Evolutionary conservation across 1,140 invertebrate genomes (phyloP), one percentile per base, ranked within the genome.

Genomic region (Daktulosphaira vitifoliae): DNA sequence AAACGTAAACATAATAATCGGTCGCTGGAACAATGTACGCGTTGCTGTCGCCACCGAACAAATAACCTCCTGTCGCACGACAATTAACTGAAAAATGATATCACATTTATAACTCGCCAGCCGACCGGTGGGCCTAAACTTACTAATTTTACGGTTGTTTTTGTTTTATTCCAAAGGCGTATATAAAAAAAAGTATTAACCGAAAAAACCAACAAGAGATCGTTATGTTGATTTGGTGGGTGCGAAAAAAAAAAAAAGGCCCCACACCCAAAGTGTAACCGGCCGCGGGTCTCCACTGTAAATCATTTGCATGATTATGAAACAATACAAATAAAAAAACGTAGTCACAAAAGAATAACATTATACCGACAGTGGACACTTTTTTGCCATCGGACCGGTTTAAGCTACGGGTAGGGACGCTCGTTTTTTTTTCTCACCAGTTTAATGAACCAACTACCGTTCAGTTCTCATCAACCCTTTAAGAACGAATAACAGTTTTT

Each of bases 401-500:
- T 11, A n/a, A 8, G 3, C 18, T 4, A 4, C 38, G 20, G 22
- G 5, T 20, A 18, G 54, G 39, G 26, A 20, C 2, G 29, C 7
- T 25, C 25, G 39, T 13, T 59, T 59, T 59, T 46, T 59, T 46
- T 59, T 59, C 54, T 44, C 54, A 46, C 54, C 11, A 13, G 33
- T 54, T n/a, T 54, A 54, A 54, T 54, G 52, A 54, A 54, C 52
- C 33, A 53, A 53, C 29, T 53, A 37, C 26, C 29, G 33, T 23
- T 20, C 5, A 39, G 33, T 56, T 54, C 52, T 39, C 52, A 54
- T 56, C 53, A 56, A 56, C 53, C 53, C 53, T 56, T 49, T 56
- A 25, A 37, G 33, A 23, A 56, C 16, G 53, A 56, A 44, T 44
- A 42, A 56, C 53, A 18, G 53, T 56, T 56, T 56, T 56, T 56